A percentile compares a stretch with the other conserved stretches of the same genome.
Conservation (phyloP, 1,140 invertebrate species). For the Brevipalpus yothersi region DNA sequence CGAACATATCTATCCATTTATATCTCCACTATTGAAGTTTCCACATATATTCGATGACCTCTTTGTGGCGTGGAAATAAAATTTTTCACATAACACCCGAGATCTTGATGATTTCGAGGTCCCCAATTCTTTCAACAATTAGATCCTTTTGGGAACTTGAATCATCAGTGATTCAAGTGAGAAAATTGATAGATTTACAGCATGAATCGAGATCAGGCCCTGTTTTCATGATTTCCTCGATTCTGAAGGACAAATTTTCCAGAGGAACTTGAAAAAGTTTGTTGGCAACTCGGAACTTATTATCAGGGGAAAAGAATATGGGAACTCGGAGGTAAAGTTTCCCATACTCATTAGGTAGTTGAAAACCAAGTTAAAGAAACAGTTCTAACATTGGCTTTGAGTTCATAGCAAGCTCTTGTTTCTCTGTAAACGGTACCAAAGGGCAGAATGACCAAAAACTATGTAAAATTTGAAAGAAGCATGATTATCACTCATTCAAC, state of each 20-base stretch:
- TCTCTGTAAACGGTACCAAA: constrained; percentile 41
- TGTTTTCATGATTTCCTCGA: neutral
- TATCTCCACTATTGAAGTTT: too few relatives aligned
- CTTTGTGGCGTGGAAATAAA: too few relatives aligned
- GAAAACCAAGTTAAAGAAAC: constrained; percentile 43
- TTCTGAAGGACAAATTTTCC: neutral
- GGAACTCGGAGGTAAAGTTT: constrained; percentile 46
- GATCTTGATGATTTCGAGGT: too few relatives aligned
- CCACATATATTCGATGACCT: too few relatives aligned
- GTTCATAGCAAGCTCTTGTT: constrained; percentile 33
- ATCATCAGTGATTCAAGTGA: too few relatives aligned
- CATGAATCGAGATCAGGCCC: neutral
- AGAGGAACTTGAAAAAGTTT: constrained; percentile 28
- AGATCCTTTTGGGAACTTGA: too few relatives aligned
- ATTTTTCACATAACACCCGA: too few relatives aligned
- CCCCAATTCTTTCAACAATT: too few relatives aligned
- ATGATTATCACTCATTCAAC: neutral
- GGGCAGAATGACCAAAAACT: constrained; percentile 41
- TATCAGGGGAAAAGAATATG: constrained; percentile 37
- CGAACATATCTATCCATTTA: too few relatives aligned
- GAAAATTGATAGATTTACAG: too few relatives aligned
- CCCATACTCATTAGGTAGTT: constrained; percentile 37
- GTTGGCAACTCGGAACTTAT: constrained; percentile 34
- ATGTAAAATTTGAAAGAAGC: constrained; percentile 12
- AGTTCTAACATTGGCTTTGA: constrained; percentile 39